Percentiles rank a stretch among this genome's conserved stretches.
Conservation (phyloP, 2,113 vertebrate species). For the Numida meleagris region DNA sequence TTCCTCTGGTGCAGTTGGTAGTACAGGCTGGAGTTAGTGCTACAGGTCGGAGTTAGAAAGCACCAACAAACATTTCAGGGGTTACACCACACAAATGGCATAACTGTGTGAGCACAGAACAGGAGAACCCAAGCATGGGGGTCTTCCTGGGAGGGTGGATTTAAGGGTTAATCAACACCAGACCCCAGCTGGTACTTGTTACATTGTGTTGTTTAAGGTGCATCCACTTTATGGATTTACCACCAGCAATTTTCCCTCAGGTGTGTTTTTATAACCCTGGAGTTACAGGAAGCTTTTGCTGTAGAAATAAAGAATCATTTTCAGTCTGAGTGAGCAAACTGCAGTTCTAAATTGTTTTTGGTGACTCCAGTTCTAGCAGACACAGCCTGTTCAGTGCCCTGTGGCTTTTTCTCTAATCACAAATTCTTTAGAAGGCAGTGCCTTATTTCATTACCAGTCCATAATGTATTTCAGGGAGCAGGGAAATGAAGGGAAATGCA, state of each 20-base stretch:
- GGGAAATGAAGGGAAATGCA: background rate
- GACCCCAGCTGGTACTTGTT: fast-evolving
- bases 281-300: background rate
- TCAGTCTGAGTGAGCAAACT: background rate
- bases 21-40: background rate
- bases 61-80: background rate
- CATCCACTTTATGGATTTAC: fast-evolving
- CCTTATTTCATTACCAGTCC: background rate
- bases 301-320: background rate
- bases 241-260: background rate
- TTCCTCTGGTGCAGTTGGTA: too few relatives aligned
- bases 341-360: background rate
- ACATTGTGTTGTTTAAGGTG: background rate
- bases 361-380: background rate
- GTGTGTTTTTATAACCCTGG: background rate
- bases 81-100: fast-evolving
- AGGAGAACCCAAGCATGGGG: too few relatives aligned
- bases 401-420: background rate
- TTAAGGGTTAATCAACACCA: background rate
- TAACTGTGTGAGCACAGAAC: fast-evolving
- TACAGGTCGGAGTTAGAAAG: background rate
- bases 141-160: background rate
- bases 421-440: background rate
- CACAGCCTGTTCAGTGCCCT: background rate
- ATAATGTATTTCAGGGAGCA: fast-evolving